Evolutionary conservation across 2,888 invertebrate genomes (phyloP), one percentile per base, ranked within the genome.

Genomic region (Hyppa rectilinea): DNA sequence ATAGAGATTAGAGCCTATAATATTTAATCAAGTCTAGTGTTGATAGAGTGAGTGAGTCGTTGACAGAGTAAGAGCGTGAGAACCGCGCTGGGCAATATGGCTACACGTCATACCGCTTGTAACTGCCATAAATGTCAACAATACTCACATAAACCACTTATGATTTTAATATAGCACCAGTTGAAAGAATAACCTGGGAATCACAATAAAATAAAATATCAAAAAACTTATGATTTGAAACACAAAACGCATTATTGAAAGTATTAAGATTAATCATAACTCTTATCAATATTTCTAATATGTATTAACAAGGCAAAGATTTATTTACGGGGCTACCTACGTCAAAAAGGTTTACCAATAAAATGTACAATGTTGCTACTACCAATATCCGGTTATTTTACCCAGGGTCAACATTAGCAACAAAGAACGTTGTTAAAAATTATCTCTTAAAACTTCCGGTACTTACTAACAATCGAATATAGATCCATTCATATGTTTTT

Each of bases 11-110:
- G 14, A 59, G 31, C 34, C 49, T 67, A 64, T 72, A 67, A 55
- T 77, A 74, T 82, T 74, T 74, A 76, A 74, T 85, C 75, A 84
- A 80, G 71, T 70, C 68, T 62, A 67, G 84, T 85, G 90, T 82
- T 87, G 91, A 92, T 86, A 76, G 88, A 90, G 78, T 85, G 80
- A 92, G 82, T 88, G 84, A 80, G 81, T 49, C 76, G 92, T 84
- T 88, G 92, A 91, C 88, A 86, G 87, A 84, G 78, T 85, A 83
- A 82, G 84, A 82, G 81, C 91, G 92, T 93, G 93, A 88, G 93
- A 93, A 92, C 75, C 53, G 47, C 29, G 49, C 58, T 58, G 56
- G 55, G 68, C 47, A 55, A 65, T 58, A 62, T 52, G 50, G 34
- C 40, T 60, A 67, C 60, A 70, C 70, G 68, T 78, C 72, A 85